A percentile compares a stretch with the other conserved stretches of the same genome.
These are phyloP conservation scores for Gouania willdenowi DNA, from an alignment of 2,797 vertebrate species.

Conservation along the genomic window DNA sequence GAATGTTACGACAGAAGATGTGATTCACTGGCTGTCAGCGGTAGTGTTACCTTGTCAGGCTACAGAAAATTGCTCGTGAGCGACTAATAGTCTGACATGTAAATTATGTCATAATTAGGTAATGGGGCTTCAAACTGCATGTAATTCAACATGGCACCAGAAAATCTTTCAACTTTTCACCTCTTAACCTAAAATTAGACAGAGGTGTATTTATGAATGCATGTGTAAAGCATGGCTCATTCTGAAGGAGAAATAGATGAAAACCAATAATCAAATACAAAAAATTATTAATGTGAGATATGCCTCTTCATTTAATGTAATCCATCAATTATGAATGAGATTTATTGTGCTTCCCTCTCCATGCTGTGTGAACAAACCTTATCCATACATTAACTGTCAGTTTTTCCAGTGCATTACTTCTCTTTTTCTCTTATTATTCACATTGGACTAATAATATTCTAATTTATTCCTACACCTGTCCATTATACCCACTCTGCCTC, in stretches of 20 bases:
- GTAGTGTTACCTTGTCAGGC: conserved; percentile 41
- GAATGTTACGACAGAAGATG: conserved; percentile 41
- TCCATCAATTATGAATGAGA: conserved; percentile 47
- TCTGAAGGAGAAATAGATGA: conserved; percentile 8
- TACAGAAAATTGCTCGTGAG: conserved; percentile 32
- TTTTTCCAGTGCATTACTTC: conserved; percentile 4
- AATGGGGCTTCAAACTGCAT: conserved; percentile 10
- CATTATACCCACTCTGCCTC: conserved; percentile 8
- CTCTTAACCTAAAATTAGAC: background rate
- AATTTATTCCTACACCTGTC: background rate
- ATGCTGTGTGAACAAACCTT: conserved; percentile 25
- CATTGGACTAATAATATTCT: conserved; percentile 1
- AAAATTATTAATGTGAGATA: conserved; percentile 24
- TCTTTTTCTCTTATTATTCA: background rate
- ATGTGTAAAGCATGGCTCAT: too few relatives aligned
- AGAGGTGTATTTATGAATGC: too few relatives aligned
- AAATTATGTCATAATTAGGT: conserved; percentile 18
- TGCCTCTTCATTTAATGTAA: conserved; percentile 39
- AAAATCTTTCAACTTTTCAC: background rate
- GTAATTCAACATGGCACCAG: conserved; percentile 18
- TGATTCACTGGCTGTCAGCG: conserved; percentile 56
- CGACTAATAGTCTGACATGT: conserved; percentile 19
- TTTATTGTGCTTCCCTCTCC: conserved; percentile 22
- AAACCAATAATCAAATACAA: conserved; percentile 8
- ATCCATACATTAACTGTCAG: conserved; percentile 19